Conservation (phyloP, 1,140 invertebrate genomes). For the Drosophila nebulosa region DNA sequence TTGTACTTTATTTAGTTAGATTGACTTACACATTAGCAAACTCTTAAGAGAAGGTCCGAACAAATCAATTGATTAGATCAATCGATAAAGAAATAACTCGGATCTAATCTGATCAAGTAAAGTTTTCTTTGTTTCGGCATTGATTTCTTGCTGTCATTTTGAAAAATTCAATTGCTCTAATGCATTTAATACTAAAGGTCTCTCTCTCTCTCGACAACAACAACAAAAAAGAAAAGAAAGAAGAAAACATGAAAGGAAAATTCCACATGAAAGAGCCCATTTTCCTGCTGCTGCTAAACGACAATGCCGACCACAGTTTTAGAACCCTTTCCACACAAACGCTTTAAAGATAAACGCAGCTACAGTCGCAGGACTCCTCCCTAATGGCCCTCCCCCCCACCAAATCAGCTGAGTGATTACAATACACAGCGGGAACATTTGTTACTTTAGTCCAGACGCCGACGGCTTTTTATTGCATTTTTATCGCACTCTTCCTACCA, state of each 20-base stretch:
- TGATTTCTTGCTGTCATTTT: too few relatives aligned
- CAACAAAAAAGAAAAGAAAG: background rate
- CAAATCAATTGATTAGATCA: too few relatives aligned
- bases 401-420: constrained; percentile 50
- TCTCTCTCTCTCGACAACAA: too few relatives aligned
- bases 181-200: background rate
- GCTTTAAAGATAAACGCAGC: background rate
- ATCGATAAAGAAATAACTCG: too few relatives aligned
- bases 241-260: background rate
- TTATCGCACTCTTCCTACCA: constrained; percentile 25
- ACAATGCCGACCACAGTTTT: background rate
- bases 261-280: background rate
- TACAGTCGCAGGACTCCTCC: background rate
- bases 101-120: too few relatives aligned
- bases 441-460: constrained; percentile 20
- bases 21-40: background rate
- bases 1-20: background rate
- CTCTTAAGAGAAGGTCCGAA: too few relatives aligned
- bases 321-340: background rate
- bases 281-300: background rate
- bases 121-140: too few relatives aligned
- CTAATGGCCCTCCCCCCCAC: background rate
- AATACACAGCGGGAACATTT: constrained; percentile 55
- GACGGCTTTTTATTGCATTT: constrained; percentile 56
- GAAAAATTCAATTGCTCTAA: background rate